Evolutionary conservation across 2,113 vertebrate genomes (phyloP).

Genomic region (Carollia perspicillata): DNA sequence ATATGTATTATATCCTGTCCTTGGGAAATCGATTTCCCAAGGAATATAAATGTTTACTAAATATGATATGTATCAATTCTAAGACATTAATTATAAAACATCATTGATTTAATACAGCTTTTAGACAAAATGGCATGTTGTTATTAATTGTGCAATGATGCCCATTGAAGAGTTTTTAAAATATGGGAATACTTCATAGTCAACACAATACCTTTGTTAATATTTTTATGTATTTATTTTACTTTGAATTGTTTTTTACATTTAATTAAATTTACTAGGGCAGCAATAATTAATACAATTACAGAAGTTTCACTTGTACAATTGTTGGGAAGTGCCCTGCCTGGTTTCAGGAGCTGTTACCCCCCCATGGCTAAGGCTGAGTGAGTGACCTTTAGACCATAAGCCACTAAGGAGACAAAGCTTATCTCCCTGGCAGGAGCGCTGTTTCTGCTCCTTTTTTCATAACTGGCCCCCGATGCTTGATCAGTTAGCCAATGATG

Average conservation of each 20-base stretch:
- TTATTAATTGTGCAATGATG: not conserved
- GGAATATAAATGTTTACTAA: not conserved
- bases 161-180: not conserved
- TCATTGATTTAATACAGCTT: not conserved
- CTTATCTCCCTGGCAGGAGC: no score
- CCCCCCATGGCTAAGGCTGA: no score
- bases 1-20: not conserved
- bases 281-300: not conserved
- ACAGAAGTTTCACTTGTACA: not conserved
- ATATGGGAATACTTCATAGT: not conserved
- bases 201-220: not conserved
- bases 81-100: not conserved
- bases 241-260: no score
- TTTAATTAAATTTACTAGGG: not conserved
- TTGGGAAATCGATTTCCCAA: not conserved
- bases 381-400: no score
- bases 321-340: no score
- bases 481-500: no score
- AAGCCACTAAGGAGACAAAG: no score
- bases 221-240: not conserved
- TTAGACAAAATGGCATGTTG: not conserved
- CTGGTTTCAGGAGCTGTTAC: no score
- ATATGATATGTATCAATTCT: not conserved
- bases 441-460: no score
- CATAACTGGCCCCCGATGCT: no score